Base-by-base conservation (phyloP, 2,888 invertebrate genomes). In the Drosophila glabriapex region DNA sequence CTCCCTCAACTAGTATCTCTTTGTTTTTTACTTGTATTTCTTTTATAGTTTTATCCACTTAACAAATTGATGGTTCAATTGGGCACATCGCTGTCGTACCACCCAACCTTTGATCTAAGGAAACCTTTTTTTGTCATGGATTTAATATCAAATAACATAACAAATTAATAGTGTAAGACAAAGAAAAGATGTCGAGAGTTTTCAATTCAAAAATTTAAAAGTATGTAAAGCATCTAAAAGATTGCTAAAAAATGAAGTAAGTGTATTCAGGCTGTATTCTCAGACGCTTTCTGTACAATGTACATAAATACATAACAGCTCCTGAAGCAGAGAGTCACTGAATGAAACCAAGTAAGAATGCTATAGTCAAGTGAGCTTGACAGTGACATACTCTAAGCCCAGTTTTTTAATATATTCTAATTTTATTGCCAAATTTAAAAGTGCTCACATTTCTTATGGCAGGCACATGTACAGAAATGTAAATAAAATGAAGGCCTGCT, bases 21-120 rank as follows among this genome's bases (percentile, higher is more conserved):
- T 39, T 19, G 28, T 29, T 28, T 49, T 9, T 4, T 33, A 4
- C 19, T 12, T 55, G 12, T 7, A 19, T 35, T 66, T n/a, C 28
- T 35, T 35, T 49, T 60, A n/a, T 49, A 41, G 54, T 49, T 28
- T 58, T 43, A 33, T 55, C 49, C 62, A 76, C 78, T 81, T 83
- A 78, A 80, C 89, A 78, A 83, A 86, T 81, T 65, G 81, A 71
- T 68, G 61, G 22, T 50, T 70, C 56, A 63, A 71, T 76, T 75
- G 64, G 55, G 52, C 43, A 3, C 25, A 52, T 25, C 46, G 19
- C 2, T 9, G 10, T 19, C 16, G 2, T 5, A 49, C 35, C n/a
- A 43, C 9, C 37, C 2, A 29, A 3, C 25, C 1, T 29, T 25
- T 41, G 19, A 25, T 31, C 35, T 52, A 22, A 16, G 28, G 25